phyloP scores from a whole-genome alignment of 2,113 vertebrate species.

The Gallinago undulata region DNA sequence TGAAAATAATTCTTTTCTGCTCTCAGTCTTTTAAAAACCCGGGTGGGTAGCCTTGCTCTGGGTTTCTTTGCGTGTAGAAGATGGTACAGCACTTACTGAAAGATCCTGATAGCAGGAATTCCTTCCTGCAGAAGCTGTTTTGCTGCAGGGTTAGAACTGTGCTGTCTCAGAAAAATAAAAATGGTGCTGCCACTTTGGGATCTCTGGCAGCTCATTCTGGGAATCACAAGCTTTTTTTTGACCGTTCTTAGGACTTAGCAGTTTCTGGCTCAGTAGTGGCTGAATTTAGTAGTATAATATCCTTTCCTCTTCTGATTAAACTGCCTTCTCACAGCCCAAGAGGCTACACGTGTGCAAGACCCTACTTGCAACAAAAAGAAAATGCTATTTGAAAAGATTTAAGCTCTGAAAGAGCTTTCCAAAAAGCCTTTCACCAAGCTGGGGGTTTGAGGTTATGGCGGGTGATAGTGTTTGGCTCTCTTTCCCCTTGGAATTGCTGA shows the following conservation, averaged over 20 bases:
- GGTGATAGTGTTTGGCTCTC: background rate
- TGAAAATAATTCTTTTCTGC: background rate
- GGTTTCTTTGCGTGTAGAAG: background rate
- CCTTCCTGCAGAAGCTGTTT: background rate
- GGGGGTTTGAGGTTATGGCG: background rate
- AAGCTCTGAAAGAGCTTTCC: background rate
- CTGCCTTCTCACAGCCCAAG: background rate
- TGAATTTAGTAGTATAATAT: background rate
- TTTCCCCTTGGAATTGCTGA: background rate
- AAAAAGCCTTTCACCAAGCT: background rate
- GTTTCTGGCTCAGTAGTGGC: background rate
- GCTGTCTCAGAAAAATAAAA: background rate
- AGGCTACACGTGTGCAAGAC: too few relatives aligned
- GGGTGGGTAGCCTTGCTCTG: background rate
- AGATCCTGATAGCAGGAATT: background rate
- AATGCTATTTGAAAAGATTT: background rate
- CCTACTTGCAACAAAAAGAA: background rate
- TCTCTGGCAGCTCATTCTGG: accelerated
- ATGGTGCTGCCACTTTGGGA: background rate
- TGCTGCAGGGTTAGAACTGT: background rate
- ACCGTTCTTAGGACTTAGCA: background rate
- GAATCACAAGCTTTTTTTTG: background rate
- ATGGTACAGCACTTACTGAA: background rate
- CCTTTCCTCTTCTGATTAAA: background rate
- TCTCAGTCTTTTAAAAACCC: background rate